A percentile compares a stretch with the other conserved stretches of the same genome.
Conservation (phyloP, 2,797 vertebrate species). For the Meriones psammophilus region DNA sequence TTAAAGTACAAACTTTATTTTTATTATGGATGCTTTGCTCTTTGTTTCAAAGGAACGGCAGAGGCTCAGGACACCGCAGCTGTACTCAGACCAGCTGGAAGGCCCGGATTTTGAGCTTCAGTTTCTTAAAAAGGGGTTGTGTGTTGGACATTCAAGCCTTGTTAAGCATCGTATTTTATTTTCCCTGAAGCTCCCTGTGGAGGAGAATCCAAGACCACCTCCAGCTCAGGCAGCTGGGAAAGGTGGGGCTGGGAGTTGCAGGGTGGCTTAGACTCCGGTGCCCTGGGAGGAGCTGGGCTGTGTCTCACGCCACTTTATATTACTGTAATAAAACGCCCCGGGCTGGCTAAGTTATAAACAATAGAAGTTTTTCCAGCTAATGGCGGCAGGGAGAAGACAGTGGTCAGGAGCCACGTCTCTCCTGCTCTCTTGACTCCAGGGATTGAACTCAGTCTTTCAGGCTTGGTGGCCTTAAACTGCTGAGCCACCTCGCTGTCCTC, state of each 20-base stretch:
- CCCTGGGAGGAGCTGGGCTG: neutral
- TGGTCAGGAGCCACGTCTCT: neutral
- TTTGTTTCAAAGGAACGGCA: constrained; percentile 84
- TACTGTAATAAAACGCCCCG: neutral
- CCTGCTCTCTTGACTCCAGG: neutral
- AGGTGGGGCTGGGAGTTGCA: neutral
- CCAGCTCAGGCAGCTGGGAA: constrained; percentile 51
- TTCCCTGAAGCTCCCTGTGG: constrained; percentile 52
- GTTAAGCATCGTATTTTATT: constrained; percentile 69
- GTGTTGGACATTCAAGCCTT: constrained; percentile 72
- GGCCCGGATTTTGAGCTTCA: constrained; percentile 64
- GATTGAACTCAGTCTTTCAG: neutral
- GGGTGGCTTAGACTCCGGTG: neutral
- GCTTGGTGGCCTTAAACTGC: neutral
- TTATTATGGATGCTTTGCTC: constrained; percentile 85
- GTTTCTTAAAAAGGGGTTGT: constrained; percentile 75
- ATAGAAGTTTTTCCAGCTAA: neutral
- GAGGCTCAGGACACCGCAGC: constrained; percentile 68
- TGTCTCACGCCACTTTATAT: neutral
- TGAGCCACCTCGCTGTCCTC: neutral
- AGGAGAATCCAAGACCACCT: constrained; percentile 74
- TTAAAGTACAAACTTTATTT: constrained; percentile 81
- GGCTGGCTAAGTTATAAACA: neutral
- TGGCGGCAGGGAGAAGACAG: neutral
- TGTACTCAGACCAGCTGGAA: constrained; percentile 76